Evolutionary conservation across 2,797 vertebrate species (phyloP), one percentile per base, ranked within the genome.

Genomic region (Sphenodon punctatus): DNA sequence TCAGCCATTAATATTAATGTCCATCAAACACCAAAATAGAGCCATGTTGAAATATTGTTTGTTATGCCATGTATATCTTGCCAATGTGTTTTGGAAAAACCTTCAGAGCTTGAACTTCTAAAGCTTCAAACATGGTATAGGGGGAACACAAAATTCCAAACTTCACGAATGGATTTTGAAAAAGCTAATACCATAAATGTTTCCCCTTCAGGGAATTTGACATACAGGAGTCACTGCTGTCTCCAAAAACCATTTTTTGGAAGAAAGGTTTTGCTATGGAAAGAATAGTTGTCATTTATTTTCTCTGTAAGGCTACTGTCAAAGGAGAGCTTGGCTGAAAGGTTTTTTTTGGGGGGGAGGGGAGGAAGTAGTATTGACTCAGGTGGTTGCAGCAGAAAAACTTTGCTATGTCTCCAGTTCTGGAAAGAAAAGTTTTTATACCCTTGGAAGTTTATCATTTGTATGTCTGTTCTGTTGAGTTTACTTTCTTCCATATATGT

Each of bases 401-500:
- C 69, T 32, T 61, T 91, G 92, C 90, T 92, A 89, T 82, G 80
- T 93, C 58, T 67, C 55, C 77, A 67, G 23, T 92, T 46, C 22
- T 41, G 20, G 61, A 30, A 86, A 70, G 22, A 67, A 45, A 65
- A 49, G 25, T 67, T 84, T 49, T 58, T 46, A 30, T 25, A 1
- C 61, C 80, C 92, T 92, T 82, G 86, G 86, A 86, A 75, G 80
- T 84, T 78, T 27, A 10, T 13, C 20, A 32, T 58, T 34, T 58
- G 89, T 84, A 89, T 72, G 84, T 77, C 80, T 63, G 16, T 78
- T 65, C 8, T 2, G 1, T n/a, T 0, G 55, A 78, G 22, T 78
- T 82, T 34, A 2, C 41, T 63, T 56, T 48, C 19, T 53, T 46
- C 32, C 25, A 46, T 30, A 16, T 60, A 90, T 80, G 64, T 80